A percentile compares a stretch with the other conserved stretches of the same genome.
These are phyloP conservation scores for Potorous gilbertii DNA, from an alignment of 2,797 vertebrate species.

Conservation along the genomic window DNA sequence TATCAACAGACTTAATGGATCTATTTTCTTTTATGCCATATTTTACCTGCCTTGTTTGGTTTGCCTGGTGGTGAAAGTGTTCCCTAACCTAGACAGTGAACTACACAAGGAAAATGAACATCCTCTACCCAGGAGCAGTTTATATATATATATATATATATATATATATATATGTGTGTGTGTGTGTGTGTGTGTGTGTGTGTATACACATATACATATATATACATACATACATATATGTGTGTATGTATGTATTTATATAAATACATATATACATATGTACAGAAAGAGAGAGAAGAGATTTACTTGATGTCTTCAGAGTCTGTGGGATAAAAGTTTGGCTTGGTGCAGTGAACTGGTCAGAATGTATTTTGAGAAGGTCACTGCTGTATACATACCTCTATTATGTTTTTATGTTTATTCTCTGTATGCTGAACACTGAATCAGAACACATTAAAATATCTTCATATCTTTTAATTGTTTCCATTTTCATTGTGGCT, in stretches of 20 bases:
- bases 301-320: slow-evolving; percentile 72
- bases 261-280: slow-evolving; percentile 54
- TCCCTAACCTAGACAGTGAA: slow-evolving; percentile 35
- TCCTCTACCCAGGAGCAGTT: slow-evolving; percentile 66
- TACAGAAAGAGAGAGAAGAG: slow-evolving; percentile 60
- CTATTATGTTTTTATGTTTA: slow-evolving; percentile 43
- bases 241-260: too few species aligned
- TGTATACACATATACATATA: too few species aligned
- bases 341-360: slow-evolving; percentile 65
- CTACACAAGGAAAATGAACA: neutral
- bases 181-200: too few species aligned
- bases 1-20: slow-evolving; percentile 41
- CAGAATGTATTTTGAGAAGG: slow-evolving; percentile 74
- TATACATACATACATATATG: too few species aligned
- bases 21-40: slow-evolving; percentile 17
- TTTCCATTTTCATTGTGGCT: neutral
- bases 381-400: slow-evolving; percentile 40
- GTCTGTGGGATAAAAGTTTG: slow-evolving; percentile 61
- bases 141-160: too few species aligned
- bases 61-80: neutral
- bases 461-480: neutral
- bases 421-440: slow-evolving; percentile 10
- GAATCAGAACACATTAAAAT: slow-evolving; percentile 24
- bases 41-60: slow-evolving; percentile 62
- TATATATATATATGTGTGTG: too few species aligned